Evolutionary conservation across 2,113 vertebrate genomes (phyloP).

Genomic region (Corvus cornix): DNA sequence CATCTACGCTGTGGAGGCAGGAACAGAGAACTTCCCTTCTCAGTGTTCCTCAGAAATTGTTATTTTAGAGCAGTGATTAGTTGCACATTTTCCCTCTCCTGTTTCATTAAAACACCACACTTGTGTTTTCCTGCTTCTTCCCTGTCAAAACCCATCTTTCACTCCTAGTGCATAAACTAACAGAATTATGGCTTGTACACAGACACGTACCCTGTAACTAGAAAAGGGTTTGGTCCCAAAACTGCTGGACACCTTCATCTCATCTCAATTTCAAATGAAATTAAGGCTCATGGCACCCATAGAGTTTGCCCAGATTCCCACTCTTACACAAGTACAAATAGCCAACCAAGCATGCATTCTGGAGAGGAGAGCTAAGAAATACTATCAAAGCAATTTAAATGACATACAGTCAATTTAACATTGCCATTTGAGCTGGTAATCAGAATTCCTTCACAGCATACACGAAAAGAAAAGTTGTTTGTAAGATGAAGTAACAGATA

Average conservation of each 20-base stretch:
- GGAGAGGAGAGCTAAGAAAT: background rate
- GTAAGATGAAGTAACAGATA: background rate
- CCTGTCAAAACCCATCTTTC: background rate
- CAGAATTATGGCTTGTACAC: background rate
- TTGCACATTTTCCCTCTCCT: background rate
- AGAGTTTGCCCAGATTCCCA: background rate
- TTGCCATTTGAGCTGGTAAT: background rate
- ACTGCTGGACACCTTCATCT: background rate
- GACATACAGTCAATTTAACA: background rate
- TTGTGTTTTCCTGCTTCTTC: background rate
- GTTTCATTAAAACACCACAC: background rate
- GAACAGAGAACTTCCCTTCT: background rate
- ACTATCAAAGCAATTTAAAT: background rate
- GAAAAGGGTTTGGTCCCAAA: background rate
- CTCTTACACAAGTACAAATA: background rate
- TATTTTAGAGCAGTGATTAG: background rate
- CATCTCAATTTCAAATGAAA: background rate
- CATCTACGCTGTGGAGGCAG: background rate
- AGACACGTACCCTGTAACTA: background rate
- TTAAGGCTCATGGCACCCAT: background rate
- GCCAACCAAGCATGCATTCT: background rate
- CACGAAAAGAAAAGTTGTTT: background rate
- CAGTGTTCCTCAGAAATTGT: background rate
- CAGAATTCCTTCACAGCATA: background rate
- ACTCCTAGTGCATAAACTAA: background rate